phyloP scores from a whole-genome alignment of 2,113 vertebrate genomes.

The Sardina pilchardus region DNA sequence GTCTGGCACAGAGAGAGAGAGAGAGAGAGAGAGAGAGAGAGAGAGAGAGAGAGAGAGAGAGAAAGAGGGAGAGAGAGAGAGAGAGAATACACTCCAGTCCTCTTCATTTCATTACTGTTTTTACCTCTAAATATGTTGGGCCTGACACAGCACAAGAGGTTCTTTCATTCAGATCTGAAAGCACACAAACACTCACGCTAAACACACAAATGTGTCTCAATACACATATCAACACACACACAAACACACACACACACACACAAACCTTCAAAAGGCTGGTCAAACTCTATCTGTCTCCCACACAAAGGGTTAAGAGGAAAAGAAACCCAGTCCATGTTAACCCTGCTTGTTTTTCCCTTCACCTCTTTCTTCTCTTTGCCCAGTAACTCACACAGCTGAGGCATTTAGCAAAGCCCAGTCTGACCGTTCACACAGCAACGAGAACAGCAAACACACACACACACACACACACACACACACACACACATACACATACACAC shows the following conservation, averaged over 20 bases:
- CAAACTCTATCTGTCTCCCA: conserved; percentile 49
- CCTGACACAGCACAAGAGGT: not conserved
- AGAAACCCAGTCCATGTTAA: conserved; percentile 56
- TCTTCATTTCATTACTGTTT: conserved; percentile 26
- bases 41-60: not conserved
- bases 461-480: conserved; percentile 20
- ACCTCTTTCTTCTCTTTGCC: conserved; percentile 14
- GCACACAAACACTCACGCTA: not conserved
- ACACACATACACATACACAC: conserved; percentile 16
- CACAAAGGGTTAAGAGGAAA: conserved; percentile 54
- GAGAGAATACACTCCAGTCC: not conserved
- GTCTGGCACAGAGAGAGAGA: not conserved
- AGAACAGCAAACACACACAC: conserved; percentile 43
- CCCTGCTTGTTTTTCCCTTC: conserved; percentile 25
- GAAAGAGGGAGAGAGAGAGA: not conserved
- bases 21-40: not conserved
- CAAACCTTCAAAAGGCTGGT: not conserved
- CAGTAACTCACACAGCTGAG: conserved; percentile 51
- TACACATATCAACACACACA: conserved; percentile 11
- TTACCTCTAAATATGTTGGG: not conserved
- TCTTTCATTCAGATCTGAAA: conserved; percentile 5
- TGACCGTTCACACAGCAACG: conserved; percentile 45
- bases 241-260: conserved; percentile 14
- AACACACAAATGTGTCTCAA: not conserved
- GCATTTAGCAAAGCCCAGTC: conserved; percentile 50